A percentile compares a stretch with the other conserved stretches of the same genome.
phyloP scores from a whole-genome alignment of 1,140 invertebrate species.

The Drosophila aff. region DNA sequence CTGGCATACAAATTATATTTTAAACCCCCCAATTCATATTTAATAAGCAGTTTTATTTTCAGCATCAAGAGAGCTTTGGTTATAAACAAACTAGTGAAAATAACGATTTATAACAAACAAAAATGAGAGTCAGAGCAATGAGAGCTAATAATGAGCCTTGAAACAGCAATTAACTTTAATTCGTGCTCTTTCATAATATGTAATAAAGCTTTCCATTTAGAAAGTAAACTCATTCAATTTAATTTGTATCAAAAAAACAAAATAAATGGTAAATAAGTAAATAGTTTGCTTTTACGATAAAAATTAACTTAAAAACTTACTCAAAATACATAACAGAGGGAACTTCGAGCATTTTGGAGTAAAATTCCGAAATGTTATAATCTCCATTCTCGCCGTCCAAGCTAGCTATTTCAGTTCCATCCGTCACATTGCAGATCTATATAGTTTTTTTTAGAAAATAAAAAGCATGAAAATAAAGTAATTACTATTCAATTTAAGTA shows the following conservation, averaged over 20 bases:
- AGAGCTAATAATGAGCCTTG: conserved; percentile 6
- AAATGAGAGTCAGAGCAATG: neutral
- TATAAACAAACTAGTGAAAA: neutral
- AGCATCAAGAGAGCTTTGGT: neutral
- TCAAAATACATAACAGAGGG: conserved; percentile 70
- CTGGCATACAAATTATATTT: neutral
- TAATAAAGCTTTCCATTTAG: conserved; percentile 2
- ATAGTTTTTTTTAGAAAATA: neutral
- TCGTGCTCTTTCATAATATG: conserved; percentile 1
- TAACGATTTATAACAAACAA: neutral
- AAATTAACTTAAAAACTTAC: conserved; percentile 32
- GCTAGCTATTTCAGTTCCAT: neutral
- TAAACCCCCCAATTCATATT: neutral
- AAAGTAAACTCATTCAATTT: conserved; percentile 5
- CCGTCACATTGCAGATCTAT: conserved; percentile 40
- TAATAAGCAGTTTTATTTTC: conserved; percentile 3
- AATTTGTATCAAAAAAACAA: neutral
- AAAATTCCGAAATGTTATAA: neutral
- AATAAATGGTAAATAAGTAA: neutral
- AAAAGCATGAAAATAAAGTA: too few relatives aligned
- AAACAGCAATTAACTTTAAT: conserved; percentile 13
- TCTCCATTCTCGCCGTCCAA: neutral
- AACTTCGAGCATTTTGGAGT: conserved; percentile 25
- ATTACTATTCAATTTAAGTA: neutral
- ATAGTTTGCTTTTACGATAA: neutral